These are phyloP conservation scores for Thecocarcelia acutangulata DNA, from an alignment of 2,888 invertebrate genomes.

Conservation along the genomic window DNA sequence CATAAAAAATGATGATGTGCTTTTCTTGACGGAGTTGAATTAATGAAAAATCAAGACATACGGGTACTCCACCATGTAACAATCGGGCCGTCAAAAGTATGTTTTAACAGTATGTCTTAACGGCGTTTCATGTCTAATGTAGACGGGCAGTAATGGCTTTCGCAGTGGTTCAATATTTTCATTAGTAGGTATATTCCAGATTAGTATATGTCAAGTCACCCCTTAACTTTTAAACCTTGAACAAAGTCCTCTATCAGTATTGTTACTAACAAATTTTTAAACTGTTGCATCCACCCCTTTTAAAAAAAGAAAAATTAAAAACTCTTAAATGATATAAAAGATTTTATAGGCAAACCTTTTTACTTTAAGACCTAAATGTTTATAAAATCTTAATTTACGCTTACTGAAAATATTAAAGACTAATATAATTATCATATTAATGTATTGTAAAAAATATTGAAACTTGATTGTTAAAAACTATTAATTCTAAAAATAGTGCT, in stretches of 20 bases:
- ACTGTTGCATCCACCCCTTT: slow-evolving; percentile 64
- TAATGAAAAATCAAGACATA: too few relatives aligned
- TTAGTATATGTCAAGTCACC: too few relatives aligned
- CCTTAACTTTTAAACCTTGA: background rate
- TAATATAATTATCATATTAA: slow-evolving; percentile 45
- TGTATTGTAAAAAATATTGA: slow-evolving; percentile 45
- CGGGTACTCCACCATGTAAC: too few relatives aligned
- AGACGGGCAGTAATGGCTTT: too few relatives aligned
- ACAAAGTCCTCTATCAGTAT: slow-evolving; percentile 46
- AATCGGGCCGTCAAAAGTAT: too few relatives aligned
- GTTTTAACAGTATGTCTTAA: too few relatives aligned
- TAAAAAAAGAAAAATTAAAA: slow-evolving; percentile 6
- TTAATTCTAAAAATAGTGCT: slow-evolving; percentile 1
- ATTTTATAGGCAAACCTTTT: slow-evolving; percentile 38
- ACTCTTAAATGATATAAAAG: slow-evolving; percentile 8
- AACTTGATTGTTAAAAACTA: slow-evolving; percentile 39
- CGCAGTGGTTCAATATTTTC: too few relatives aligned
- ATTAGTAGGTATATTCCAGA: too few relatives aligned
- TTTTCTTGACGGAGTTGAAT: too few relatives aligned
- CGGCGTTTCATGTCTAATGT: too few relatives aligned
- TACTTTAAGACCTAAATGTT: slow-evolving; percentile 27
- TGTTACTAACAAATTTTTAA: slow-evolving; percentile 68
- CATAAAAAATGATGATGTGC: too few relatives aligned
- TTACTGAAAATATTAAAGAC: slow-evolving; percentile 68
- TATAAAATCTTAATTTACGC: slow-evolving; percentile 65